These are phyloP conservation scores for Lucilia sericata DNA, from an alignment of 1,140 invertebrate species.

Conservation along the genomic window DNA sequence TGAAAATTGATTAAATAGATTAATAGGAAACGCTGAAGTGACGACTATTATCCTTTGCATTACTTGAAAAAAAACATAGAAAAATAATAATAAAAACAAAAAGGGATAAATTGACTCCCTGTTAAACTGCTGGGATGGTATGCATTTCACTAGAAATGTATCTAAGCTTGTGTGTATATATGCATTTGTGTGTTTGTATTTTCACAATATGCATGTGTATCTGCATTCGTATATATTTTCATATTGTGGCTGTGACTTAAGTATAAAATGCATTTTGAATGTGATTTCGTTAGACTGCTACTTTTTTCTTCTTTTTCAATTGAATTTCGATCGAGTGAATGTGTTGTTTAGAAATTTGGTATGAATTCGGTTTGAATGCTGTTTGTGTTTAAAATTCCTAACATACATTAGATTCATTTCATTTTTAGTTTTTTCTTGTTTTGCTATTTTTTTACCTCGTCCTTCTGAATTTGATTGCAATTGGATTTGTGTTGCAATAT, in stretches of 20 bases:
- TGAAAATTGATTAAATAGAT: too few relatives aligned
- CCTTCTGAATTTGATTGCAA: neutral
- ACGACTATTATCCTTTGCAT: too few relatives aligned
- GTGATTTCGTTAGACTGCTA: slow-evolving; percentile 6
- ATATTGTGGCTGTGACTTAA: slow-evolving; percentile 2
- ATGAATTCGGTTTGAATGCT: neutral
- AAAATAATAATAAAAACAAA: too few relatives aligned
- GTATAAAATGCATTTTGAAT: slow-evolving; percentile 24
- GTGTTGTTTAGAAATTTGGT: neutral
- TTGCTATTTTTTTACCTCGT: neutral
- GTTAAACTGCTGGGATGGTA: neutral
- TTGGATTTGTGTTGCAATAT: slow-evolving; percentile 3
- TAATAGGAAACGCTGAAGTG: too few relatives aligned
- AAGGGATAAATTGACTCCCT: too few relatives aligned
- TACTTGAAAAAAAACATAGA: too few relatives aligned
- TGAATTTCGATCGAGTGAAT: neutral
- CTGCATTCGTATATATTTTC: neutral
- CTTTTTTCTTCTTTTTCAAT: neutral
- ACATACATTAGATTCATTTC: slow-evolving; percentile 38
- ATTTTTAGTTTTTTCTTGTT: neutral
- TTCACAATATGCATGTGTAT: neutral
- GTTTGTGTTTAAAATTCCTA: slow-evolving; percentile 32
- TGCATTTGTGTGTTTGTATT: neutral
- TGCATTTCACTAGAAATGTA: neutral
- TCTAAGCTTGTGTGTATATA: neutral